These are phyloP conservation scores for Ardeotis arabs DNA, from an alignment of 2,113 vertebrate species.

Conservation along the genomic window DNA sequence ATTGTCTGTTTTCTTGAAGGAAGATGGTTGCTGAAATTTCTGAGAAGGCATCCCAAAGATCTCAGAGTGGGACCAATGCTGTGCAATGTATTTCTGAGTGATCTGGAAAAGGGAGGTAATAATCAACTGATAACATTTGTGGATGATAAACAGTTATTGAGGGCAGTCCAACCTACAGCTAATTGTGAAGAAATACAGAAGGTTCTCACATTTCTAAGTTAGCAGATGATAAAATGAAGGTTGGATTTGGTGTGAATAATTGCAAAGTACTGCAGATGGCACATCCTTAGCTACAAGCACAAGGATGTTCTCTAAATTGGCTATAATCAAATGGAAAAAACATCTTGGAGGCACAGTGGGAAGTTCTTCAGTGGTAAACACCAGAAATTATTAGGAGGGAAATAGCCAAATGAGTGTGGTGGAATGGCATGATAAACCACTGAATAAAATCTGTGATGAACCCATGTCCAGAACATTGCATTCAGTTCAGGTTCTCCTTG, in stretches of 20 bases:
- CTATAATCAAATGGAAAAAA: conserved; percentile 10
- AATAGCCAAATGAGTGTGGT: not conserved
- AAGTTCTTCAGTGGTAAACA: not conserved
- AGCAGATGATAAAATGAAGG: not conserved
- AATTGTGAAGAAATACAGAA: conserved; percentile 6
- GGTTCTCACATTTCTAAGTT: not conserved
- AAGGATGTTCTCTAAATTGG: not conserved
- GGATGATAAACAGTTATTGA: not conserved
- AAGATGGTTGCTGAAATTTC: not conserved
- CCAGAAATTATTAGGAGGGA: not conserved
- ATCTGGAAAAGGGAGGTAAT: not conserved
- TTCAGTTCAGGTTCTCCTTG: not conserved
- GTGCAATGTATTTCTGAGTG: not conserved
- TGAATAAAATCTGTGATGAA: not conserved
- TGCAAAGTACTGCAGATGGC: conserved; percentile 12
- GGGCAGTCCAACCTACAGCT: not conserved
- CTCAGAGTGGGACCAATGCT: not conserved
- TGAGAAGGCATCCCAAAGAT: not conserved
- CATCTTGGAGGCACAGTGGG: not conserved
- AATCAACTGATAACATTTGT: not conserved
- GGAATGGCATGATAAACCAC: not conserved
- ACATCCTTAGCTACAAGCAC: not conserved
- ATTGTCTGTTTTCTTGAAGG: not conserved
- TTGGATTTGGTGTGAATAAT: conserved; percentile 16
- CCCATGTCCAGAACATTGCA: not conserved